Percentiles rank a stretch among this genome's conserved stretches.
Conservation (phyloP, 1,140 invertebrate genomes). For the Nasonia longicornis region DNA sequence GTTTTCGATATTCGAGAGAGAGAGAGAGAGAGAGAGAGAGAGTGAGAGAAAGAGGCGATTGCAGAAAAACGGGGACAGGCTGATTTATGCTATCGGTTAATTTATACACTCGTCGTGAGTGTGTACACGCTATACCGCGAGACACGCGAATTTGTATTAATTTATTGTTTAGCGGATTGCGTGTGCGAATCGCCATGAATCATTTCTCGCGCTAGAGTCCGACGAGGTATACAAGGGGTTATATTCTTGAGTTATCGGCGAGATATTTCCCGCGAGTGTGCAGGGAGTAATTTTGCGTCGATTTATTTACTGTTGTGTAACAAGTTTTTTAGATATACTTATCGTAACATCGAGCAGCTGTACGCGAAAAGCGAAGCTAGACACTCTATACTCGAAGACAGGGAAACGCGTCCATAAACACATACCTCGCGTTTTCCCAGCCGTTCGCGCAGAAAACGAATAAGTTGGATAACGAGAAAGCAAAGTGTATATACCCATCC, state of each 20-base stretch:
- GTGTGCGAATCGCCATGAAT: neutral
- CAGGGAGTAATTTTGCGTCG: neutral
- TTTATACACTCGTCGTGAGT: neutral
- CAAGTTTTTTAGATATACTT: too few species aligned
- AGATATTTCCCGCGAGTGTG: neutral
- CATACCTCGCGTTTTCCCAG: neutral
- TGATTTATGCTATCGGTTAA: constrained; percentile 20
- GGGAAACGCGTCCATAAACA: neutral
- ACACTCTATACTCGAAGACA: too few species aligned
- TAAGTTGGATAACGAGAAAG: constrained; percentile 26
- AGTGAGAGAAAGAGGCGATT: too few species aligned
- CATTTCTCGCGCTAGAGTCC: neutral
- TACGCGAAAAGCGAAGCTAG: too few species aligned
- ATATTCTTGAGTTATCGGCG: too few species aligned
- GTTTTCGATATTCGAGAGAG: neutral
- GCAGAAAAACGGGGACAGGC: neutral
- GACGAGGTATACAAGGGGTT: too few species aligned
- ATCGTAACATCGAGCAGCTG: too few species aligned
- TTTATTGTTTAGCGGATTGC: constrained; percentile 6
- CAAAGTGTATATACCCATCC: neutral
- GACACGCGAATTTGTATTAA: neutral
- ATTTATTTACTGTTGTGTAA: neutral
- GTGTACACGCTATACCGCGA: too few species aligned
- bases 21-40: too few species aligned
- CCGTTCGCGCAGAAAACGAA: neutral